Conservation (phyloP, 2,888 invertebrate species). For the Crepidodera aurea region DNA sequence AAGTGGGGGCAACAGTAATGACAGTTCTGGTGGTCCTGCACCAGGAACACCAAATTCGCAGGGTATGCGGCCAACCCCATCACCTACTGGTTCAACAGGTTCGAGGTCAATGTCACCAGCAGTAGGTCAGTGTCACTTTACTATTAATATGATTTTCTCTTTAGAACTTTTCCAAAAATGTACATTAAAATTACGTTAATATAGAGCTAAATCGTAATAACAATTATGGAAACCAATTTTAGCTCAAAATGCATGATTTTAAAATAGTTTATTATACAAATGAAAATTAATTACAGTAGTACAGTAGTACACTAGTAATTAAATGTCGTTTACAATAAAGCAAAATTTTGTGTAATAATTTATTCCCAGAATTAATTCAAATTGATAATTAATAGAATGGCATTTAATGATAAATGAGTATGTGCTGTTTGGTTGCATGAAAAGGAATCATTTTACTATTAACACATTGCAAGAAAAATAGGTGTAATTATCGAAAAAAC, state of each 20-base stretch:
- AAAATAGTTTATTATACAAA: too few species aligned
- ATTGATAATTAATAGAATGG: neutral
- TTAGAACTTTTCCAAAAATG: too few species aligned
- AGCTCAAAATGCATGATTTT: too few species aligned
- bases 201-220: too few species aligned
- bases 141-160: too few species aligned
- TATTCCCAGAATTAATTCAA: neutral
- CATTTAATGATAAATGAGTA: neutral
- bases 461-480: neutral
- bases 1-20: conserved; percentile 72
- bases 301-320: too few species aligned
- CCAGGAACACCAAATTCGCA: conserved; percentile 76
- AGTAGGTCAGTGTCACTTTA: conserved; percentile 74
- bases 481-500: too few species aligned
- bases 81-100: conserved; percentile 91
- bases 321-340: neutral
- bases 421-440: neutral
- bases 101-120: conserved; percentile 98
- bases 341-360: neutral
- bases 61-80: conserved; percentile 90
- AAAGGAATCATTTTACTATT: neutral
- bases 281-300: too few species aligned
- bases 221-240: too few species aligned
- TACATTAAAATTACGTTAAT: too few species aligned
- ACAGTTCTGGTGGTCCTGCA: conserved; percentile 72